Evolutionary conservation across 2,888 invertebrate species (phyloP).

Genomic region (Lacanobia wlatinum): DNA sequence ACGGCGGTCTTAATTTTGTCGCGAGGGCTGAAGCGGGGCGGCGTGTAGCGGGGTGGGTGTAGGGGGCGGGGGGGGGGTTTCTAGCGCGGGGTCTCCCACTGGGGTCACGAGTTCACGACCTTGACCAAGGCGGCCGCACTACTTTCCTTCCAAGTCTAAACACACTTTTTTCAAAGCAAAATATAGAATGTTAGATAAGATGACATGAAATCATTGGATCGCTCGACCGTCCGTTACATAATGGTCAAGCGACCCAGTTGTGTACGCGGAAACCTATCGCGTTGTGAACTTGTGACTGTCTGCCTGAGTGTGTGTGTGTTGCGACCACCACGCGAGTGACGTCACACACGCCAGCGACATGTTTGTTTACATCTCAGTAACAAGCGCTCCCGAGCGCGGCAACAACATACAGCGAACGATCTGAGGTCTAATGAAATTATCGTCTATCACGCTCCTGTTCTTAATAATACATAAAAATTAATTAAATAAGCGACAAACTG

Average conservation of each 20-base stretch:
- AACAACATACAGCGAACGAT: neutral
- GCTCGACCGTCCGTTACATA: slow-evolving; percentile 50
- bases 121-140: slow-evolving; percentile 36
- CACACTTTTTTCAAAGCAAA: slow-evolving; percentile 10
- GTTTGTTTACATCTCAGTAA: slow-evolving; percentile 53
- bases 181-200: slow-evolving; percentile 45
- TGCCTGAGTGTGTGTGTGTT: slow-evolving; percentile 6
- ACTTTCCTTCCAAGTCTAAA: slow-evolving; percentile 25
- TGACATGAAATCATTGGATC: slow-evolving; percentile 41
- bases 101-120: slow-evolving; percentile 36
- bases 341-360: slow-evolving; percentile 30
- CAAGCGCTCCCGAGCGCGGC: neutral
- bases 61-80: neutral
- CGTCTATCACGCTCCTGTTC: neutral
- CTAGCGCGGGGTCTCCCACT: slow-evolving; percentile 14
- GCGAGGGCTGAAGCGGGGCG: neutral
- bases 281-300: slow-evolving; percentile 27
- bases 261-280: slow-evolving; percentile 35
- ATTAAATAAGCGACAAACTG: slow-evolving; percentile 25
- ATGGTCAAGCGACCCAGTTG: slow-evolving; percentile 54
- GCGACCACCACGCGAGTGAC: slow-evolving; percentile 14
- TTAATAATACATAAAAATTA: neutral
- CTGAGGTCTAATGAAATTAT: neutral
- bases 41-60: neutral
- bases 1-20: slow-evolving; percentile 30